Percentiles rank a stretch among this genome's conserved stretches.
phyloP scores from a whole-genome alignment of 1,140 invertebrate species.

The Vanessa atalanta region DNA sequence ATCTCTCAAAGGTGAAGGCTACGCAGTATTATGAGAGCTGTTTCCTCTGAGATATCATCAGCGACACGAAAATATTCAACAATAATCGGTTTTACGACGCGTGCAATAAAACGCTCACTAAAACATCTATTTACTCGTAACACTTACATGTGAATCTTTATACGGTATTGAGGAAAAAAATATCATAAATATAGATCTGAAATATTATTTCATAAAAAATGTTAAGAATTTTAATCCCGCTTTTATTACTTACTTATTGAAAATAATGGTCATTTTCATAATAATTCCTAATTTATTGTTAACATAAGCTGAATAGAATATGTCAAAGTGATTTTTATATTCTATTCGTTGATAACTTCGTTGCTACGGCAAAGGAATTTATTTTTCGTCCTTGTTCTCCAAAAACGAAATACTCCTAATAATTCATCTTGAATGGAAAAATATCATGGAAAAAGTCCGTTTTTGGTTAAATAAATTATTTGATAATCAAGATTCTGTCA shows the following conservation, averaged over 20 bases:
- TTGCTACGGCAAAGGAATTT: too few relatives aligned
- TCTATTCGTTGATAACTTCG: too few relatives aligned
- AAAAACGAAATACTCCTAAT: too few relatives aligned
- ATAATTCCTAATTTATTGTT: too few relatives aligned
- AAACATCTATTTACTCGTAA: neutral
- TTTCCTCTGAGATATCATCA: constrained; percentile 28
- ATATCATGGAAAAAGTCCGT: too few relatives aligned
- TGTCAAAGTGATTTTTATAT: too few relatives aligned
- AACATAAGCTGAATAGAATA: too few relatives aligned
- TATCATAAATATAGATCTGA: neutral
- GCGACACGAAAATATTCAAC: constrained; percentile 14
- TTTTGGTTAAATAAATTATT: too few relatives aligned
- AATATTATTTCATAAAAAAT: neutral
- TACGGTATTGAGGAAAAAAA: neutral
- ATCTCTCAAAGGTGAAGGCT: constrained; percentile 29
- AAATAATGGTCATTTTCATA: neutral
- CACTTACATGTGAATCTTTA: too few relatives aligned
- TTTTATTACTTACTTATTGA: neutral
- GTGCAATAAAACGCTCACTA: constrained; percentile 20
- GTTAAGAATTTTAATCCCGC: neutral
- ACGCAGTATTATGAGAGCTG: constrained; percentile 18
- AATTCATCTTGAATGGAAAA: too few relatives aligned
- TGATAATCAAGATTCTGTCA: too few relatives aligned
- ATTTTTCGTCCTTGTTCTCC: too few relatives aligned
- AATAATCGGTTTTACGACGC: constrained; percentile 5